phyloP scores from a whole-genome alignment of 2,113 vertebrate genomes.

The Mormoops blainvillei region DNA sequence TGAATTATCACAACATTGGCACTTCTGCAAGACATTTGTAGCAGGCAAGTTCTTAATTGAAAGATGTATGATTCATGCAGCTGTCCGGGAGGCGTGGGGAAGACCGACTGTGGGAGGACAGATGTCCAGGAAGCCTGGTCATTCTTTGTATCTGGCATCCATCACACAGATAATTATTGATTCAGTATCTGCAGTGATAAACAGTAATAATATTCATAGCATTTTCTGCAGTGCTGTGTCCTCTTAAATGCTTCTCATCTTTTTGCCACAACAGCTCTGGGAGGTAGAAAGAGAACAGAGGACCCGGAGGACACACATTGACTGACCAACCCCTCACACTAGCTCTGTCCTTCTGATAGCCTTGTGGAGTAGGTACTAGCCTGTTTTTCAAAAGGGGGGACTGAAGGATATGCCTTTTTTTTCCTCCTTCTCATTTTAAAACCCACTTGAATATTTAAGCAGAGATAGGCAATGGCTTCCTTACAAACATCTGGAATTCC shows the following conservation, averaged over 20 bases:
- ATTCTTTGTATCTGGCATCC: constrained; percentile 43
- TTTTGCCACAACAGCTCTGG: not conserved
- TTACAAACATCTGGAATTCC: constrained; percentile 53
- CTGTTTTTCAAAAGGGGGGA: not conserved
- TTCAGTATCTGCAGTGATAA: not conserved
- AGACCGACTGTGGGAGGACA: not conserved
- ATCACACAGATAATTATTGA: not conserved
- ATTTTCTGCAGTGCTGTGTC: not conserved
- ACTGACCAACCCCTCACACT: not conserved
- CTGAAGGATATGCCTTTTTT: not conserved
- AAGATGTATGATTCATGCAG: constrained; percentile 39
- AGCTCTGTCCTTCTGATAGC: not conserved
- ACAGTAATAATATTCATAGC: not conserved
- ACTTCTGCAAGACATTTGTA: not conserved
- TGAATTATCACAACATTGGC: constrained; percentile 6
- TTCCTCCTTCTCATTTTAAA: constrained; percentile 10
- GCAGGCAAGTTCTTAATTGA: constrained; percentile 42
- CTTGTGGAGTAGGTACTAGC: not conserved
- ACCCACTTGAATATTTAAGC: constrained; percentile 27
- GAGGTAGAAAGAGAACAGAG: not conserved
- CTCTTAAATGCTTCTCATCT: not conserved
- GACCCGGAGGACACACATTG: not conserved
- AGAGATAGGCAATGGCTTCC: constrained; percentile 1
- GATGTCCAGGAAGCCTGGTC: constrained; percentile 10
- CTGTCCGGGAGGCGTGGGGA: not conserved